Percentiles rank a stretch among this genome's conserved stretches.
These are phyloP conservation scores for Phyllostomus hastatus DNA, from an alignment of 2,113 vertebrate genomes.

Conservation along the genomic window DNA sequence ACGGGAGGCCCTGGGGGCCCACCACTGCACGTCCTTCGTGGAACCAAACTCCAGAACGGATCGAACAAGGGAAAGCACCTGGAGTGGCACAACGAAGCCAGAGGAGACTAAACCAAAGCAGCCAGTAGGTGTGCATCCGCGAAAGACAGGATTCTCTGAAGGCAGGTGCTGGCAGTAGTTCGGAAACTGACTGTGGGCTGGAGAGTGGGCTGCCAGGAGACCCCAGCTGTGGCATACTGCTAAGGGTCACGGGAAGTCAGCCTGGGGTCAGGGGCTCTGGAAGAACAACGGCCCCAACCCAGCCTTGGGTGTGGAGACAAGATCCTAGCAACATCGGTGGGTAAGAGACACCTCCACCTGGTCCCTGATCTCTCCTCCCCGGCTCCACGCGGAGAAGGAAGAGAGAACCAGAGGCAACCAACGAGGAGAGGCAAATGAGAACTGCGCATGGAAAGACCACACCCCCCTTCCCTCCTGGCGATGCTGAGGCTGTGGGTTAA, in stretches of 20 bases:
- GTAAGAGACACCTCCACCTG: not conserved
- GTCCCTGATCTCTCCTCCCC: not conserved
- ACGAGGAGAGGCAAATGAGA: not conserved
- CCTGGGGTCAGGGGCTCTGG: not conserved
- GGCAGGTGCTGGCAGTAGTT: not conserved
- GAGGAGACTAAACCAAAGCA: not conserved
- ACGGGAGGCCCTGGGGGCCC: not conserved
- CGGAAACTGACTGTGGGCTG: not conserved
- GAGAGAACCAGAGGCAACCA: not conserved
- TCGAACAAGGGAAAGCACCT: not conserved
- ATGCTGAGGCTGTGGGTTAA: not conserved
- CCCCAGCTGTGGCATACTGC: not conserved
- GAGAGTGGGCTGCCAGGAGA: not conserved
- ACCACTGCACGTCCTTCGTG: not conserved
- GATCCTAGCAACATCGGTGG: not conserved
- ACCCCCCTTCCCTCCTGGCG: not conserved
- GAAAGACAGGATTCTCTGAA: not conserved
- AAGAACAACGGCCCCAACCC: not conserved
- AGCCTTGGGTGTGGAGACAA: not conserved
- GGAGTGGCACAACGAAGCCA: not conserved
- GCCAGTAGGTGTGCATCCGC: not conserved
- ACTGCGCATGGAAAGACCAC: not conserved
- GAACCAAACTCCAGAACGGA: not conserved
- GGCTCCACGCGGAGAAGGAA: not conserved
- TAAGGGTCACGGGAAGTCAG: not conserved